Conservation (phyloP, 2,888 invertebrate genomes). For the Halocaridina rubra region DNA sequence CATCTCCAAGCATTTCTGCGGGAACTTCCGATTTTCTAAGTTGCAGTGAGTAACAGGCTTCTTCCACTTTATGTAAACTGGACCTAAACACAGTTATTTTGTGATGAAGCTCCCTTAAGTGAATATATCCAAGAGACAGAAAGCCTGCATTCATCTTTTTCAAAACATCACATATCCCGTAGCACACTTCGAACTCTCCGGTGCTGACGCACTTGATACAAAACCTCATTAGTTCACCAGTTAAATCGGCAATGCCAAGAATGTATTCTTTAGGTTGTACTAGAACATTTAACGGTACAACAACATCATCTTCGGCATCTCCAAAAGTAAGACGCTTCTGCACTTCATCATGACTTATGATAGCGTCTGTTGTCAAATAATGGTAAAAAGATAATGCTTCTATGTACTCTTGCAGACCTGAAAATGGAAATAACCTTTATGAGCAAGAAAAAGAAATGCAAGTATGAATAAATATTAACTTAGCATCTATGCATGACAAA, state of each 20-base stretch:
- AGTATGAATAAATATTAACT: too few species aligned
- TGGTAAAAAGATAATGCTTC: conserved; percentile 86
- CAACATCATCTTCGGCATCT: neutral
- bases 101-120: conserved; percentile 43
- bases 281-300: conserved; percentile 58
- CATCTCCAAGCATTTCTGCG: conserved; percentile 75
- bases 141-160: conserved; percentile 68
- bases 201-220: conserved; percentile 85
- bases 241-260: conserved; percentile 86
- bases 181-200: conserved; percentile 80
- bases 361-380: conserved; percentile 74
- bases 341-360: conserved; percentile 75
- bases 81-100: conserved; percentile 50
- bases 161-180: conserved; percentile 67
- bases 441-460: too few species aligned
- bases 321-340: conserved; percentile 71
- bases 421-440: conserved; percentile 43
- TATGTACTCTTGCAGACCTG: conserved; percentile 81
- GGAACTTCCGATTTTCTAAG: conserved; percentile 86
- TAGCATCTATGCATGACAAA: neutral
- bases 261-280: conserved; percentile 74
- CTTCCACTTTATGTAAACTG: conserved; percentile 73
- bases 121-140: conserved; percentile 67
- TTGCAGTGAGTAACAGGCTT: conserved; percentile 82
- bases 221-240: conserved; percentile 90